Conservation (phyloP, 2,113 vertebrate species). For the Tragelaphus strepsiceros region DNA sequence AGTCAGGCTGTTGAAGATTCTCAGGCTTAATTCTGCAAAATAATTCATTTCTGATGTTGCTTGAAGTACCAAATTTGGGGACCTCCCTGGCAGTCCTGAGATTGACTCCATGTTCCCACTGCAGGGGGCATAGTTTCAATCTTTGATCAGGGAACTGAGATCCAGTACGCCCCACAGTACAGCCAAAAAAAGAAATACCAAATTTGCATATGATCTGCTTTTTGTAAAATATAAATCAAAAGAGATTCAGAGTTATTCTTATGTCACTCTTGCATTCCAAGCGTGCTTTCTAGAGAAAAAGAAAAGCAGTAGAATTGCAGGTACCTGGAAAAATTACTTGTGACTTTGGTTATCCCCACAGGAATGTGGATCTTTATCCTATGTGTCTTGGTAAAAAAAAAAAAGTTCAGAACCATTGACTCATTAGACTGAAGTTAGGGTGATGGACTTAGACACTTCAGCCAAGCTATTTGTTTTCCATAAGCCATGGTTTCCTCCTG, state of each 20-base stretch:
- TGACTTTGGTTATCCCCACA: not conserved
- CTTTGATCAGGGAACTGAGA: not conserved
- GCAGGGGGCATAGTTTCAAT: not conserved
- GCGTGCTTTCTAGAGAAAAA: not conserved
- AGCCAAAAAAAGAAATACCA: not conserved
- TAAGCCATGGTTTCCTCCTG: not conserved
- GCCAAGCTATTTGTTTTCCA: slow-evolving; percentile 9
- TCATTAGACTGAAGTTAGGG: not conserved
- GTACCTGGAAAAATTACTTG: not conserved
- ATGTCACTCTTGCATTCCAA: not conserved
- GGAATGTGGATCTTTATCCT: not conserved
- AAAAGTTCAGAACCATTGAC: not conserved
- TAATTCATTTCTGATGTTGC: not conserved
- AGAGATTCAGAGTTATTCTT: not conserved
- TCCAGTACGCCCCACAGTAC: not conserved
- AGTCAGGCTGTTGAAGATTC: not conserved
- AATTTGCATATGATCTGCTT: not conserved
- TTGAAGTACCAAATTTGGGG: not conserved
- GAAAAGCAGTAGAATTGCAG: not conserved
- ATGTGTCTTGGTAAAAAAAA: not conserved
- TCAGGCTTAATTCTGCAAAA: slow-evolving; percentile 1
- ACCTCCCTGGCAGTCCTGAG: not conserved
- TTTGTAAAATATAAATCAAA: not conserved
- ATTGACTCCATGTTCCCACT: not conserved
- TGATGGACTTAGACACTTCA: not conserved